A percentile compares a stretch with the other conserved stretches of the same genome.
Evolutionary conservation across 1,140 invertebrate genomes (phyloP).

Genomic region (Bathynomus jamesi): DNA sequence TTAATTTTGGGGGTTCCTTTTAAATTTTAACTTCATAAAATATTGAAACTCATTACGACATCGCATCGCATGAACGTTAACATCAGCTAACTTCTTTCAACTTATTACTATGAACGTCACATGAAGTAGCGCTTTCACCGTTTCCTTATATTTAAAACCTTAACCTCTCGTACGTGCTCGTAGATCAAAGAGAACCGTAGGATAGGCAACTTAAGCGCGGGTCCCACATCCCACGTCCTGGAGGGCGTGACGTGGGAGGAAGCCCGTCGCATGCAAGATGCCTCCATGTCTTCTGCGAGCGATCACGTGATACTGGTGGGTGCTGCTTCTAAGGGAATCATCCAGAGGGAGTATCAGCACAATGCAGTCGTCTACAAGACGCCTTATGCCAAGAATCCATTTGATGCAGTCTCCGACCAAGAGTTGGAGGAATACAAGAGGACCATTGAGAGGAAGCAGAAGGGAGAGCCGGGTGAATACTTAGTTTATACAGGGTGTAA

Average conservation of each 20-base stretch:
- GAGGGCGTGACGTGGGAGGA: conserved; percentile 97
- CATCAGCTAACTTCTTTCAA: no score
- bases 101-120: no score
- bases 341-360: conserved; percentile 96
- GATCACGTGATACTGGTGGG: conserved; percentile 68
- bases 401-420: conserved; percentile 86
- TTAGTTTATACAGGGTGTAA: no score
- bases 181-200: conserved; percentile 96
- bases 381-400: conserved; percentile 96
- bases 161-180: no score
- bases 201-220: conserved; percentile 88
- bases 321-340: conserved; percentile 93
- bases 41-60: no score
- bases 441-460: conserved; percentile 69
- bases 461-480: conserved; percentile 49
- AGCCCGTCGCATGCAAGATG: conserved; percentile 79
- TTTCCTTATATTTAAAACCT: no score
- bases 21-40: no score
- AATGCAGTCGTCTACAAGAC: conserved; percentile 95
- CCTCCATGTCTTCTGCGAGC: conserved; percentile 25
- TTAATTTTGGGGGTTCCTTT: no score
- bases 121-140: no score
- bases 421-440: conserved; percentile 85
- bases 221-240: conserved; percentile 93
- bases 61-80: no score